Percentiles rank a stretch among this genome's conserved stretches.
Evolutionary conservation across 1,140 invertebrate genomes (phyloP).

Genomic region (Bombus superbus): DNA sequence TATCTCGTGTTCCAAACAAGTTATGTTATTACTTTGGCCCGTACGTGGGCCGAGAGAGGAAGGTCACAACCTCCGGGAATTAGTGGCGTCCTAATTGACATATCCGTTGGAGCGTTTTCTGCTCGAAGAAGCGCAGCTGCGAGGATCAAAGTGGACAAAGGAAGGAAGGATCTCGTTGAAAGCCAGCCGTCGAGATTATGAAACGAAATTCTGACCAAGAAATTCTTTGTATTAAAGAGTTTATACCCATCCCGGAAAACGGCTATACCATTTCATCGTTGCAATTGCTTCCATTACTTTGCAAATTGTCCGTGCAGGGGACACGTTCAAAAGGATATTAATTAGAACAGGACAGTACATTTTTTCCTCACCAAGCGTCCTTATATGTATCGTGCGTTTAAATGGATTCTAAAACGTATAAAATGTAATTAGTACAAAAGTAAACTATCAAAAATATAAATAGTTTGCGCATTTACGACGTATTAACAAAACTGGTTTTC

Average conservation of each 20-base stretch:
- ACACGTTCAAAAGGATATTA: not conserved
- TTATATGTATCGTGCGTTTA: too few species aligned
- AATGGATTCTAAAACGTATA: too few species aligned
- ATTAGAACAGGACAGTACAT: not conserved
- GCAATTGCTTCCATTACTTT: not conserved
- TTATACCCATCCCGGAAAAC: not conserved
- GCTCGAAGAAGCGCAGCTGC: slow-evolving; percentile 22
- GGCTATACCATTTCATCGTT: not conserved
- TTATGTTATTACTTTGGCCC: slow-evolving; percentile 36
- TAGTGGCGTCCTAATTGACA: slow-evolving; percentile 71
- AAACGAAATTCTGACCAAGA: not conserved
- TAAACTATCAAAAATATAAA: not conserved
- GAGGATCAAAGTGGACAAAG: slow-evolving; percentile 29
- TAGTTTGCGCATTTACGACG: not conserved
- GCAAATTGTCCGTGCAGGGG: not conserved
- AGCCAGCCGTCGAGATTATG: not conserved
- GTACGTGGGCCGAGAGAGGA: slow-evolving; percentile 66
- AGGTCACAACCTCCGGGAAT: slow-evolving; percentile 67
- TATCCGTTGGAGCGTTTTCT: slow-evolving; percentile 63
- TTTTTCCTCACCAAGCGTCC: not conserved
- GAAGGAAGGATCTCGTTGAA: slow-evolving; percentile 34
- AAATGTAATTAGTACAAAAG: not conserved
- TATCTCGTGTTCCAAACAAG: slow-evolving; percentile 26
- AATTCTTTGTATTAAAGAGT: not conserved
- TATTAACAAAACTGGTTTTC: not conserved